Evolutionary conservation across 2,888 invertebrate genomes (phyloP), one percentile per base, ranked within the genome.

Genomic region (Caenorhabditis sp.): DNA sequence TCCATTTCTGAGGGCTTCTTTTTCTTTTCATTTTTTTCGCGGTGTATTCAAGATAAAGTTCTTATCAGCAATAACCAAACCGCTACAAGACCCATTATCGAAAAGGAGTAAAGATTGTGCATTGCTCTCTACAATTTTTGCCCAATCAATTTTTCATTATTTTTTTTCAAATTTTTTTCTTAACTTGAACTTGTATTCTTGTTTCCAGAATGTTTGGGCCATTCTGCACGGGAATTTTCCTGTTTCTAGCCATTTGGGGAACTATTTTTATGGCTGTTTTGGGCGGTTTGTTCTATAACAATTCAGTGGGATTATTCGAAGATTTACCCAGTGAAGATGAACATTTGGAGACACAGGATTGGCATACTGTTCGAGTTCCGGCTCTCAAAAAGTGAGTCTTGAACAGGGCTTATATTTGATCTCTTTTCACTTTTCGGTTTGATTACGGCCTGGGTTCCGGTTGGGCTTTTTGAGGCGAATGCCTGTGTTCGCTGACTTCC

Each of bases 1-100:
- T 85, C 79, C 79, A 76, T 55, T 82, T 82, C 77, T 81, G 63
- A 79, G n/a, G n/a, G n/a, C n/a, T n/a, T n/a, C n/a, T n/a, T n/a
- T 57, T 26, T 27, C 51, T 57, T 64, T 36, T 55, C 26, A 24
- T 17, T 17, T 49, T 49, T 17, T 57, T 57, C 26, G 21, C 57
- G 57, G 61, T 27, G n/a, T 19, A 1, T 1, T 43, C 61, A n/a
- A 58, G 19, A 58, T 58, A 37, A 58, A 58, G 10, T 53, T 21
- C 53, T 21, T 23, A 53, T 23, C 53, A 23, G 24, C 53, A n/a
- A n/a, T n/a, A n/a, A n/a, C n/a, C n/a, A n/a, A n/a, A n/a, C 6
- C 53, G 53, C 21, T 53, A 21, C 12, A 14, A 21, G 17, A 27
- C 27, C 23, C 55, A 8, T 53, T 53, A 53, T 53, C 53, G n/a